Base-by-base conservation (phyloP, 2,797 vertebrate genomes). In the Danio aesculapii region DNA sequence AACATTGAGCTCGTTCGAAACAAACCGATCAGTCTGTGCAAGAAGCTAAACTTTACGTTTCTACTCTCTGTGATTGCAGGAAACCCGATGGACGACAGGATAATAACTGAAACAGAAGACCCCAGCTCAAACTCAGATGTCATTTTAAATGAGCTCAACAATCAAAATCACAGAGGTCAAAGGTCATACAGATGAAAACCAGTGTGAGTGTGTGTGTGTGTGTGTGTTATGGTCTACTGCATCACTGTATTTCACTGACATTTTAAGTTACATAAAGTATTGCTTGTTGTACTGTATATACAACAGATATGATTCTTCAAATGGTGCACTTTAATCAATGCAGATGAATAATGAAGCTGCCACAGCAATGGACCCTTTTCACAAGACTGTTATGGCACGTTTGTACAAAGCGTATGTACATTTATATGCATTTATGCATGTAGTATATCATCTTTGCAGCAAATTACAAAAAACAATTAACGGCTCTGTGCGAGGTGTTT, bases 61-160 rank as follows among this genome's bases (percentile, higher is more conserved):
- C 30, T 30, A 30, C 30, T 30, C 30, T 69, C 5, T 69, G 49
- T 44, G 69, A 16, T 87, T 88, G 49, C 86, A 95, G 94, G 84
- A 2, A 92, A 75, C 62, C 92, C 92, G 3, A 66, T 88, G 53
- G 86, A 88, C 0, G 92, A 95, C 84, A 80, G 70, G 81, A 7
- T 39, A 0, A 92, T 93, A 66, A 92, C 83, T 67, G 89, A 89
- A 9, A 86, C 88, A 11, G 92, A 93, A 84, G 81, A 88, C 0
- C 55, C 68, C 1, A 66, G 30, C 0, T 58, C 43, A 21, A 5
- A 59, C 4, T 74, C 57, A 30, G 93, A 95, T 1, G 92, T 94
- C 46, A 71, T 94, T 47, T 86, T 91, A 75, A 94, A 95, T 50
- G 91, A 94, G 81, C 81, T 92, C 84, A 91, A 93, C 87, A 83